phyloP scores from a whole-genome alignment of 2,888 invertebrate genomes.

The Boloria euphrosyne region DNA sequence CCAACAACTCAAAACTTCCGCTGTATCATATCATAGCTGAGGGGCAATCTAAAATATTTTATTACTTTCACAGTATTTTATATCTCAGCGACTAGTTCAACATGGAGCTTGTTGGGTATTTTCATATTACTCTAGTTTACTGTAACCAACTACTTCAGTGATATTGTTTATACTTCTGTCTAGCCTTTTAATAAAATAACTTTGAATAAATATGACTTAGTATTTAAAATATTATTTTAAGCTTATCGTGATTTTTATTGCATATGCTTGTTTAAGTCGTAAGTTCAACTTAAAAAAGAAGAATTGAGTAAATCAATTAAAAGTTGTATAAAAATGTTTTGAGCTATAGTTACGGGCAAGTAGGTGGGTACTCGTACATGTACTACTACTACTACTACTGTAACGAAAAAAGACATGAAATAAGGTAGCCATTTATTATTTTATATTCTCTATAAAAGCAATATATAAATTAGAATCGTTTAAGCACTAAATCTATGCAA shows the following conservation, averaged over 20 bases:
- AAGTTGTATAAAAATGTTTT: too few species aligned
- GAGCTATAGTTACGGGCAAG: too few species aligned
- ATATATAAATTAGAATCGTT: neutral
- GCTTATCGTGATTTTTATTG: too few species aligned
- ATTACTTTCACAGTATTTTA: constrained; percentile 20
- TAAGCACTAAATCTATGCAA: neutral
- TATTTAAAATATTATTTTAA: neutral
- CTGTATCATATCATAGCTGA: constrained; percentile 6
- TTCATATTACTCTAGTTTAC: constrained; percentile 16
- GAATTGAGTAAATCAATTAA: too few species aligned
- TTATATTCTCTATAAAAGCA: too few species aligned
- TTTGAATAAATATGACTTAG: constrained; percentile 2
- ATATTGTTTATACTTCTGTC: constrained; percentile 16
- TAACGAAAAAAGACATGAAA: too few species aligned
- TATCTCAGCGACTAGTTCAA: constrained; percentile 19
- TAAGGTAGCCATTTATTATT: too few species aligned
- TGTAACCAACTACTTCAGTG: constrained; percentile 12
- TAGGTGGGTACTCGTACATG: too few species aligned
- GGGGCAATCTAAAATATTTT: constrained; percentile 20
- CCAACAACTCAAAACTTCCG: constrained; percentile 9
- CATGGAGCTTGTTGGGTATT: constrained; percentile 16
- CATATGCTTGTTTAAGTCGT: too few species aligned
- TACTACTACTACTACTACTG: too few species aligned
- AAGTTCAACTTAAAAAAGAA: too few species aligned
- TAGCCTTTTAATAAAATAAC: constrained; percentile 12